Percentiles rank a stretch among this genome's conserved stretches.
These are phyloP conservation scores for Siniperca undulata DNA, from an alignment of 2,797 vertebrate species.

Conservation along the genomic window DNA sequence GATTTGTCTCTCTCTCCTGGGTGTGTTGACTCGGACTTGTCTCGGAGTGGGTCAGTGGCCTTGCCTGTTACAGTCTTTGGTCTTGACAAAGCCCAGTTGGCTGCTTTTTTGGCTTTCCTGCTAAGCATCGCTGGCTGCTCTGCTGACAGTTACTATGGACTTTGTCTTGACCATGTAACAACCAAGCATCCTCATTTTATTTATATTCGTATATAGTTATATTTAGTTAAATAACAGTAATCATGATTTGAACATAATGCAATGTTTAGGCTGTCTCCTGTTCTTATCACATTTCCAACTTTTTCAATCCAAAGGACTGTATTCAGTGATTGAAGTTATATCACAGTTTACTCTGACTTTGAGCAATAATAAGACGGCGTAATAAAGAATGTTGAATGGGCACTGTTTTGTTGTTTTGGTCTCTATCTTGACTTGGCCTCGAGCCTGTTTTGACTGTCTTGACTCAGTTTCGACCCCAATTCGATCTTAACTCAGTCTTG, in stretches of 20 bases:
- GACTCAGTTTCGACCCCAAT: not conserved
- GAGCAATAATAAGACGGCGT: too few relatives aligned
- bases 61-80: not conserved
- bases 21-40: not conserved
- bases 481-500: not conserved
- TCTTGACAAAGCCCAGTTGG: not conserved
- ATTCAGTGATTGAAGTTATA: not conserved
- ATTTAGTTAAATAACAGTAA: not conserved
- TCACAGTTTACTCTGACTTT: not conserved
- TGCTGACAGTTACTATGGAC: too few relatives aligned
- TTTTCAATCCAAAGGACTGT: not conserved
- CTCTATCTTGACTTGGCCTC: not conserved
- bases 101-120: not conserved
- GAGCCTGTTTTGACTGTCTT: not conserved
- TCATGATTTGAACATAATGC: too few relatives aligned
- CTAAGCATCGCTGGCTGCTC: not conserved
- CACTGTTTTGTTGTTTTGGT: too few relatives aligned
- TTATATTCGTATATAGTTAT: not conserved
- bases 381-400: too few relatives aligned
- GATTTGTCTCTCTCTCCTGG: not conserved
- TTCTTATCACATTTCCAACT: not conserved
- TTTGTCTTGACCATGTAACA: not conserved
- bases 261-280: not conserved
- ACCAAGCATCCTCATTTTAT: not conserved
- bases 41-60: not conserved